Percentiles rank a stretch among this genome's conserved stretches.
Evolutionary conservation across 2,888 invertebrate genomes (phyloP).

Genomic region (Allophyes oxyacanthae): DNA sequence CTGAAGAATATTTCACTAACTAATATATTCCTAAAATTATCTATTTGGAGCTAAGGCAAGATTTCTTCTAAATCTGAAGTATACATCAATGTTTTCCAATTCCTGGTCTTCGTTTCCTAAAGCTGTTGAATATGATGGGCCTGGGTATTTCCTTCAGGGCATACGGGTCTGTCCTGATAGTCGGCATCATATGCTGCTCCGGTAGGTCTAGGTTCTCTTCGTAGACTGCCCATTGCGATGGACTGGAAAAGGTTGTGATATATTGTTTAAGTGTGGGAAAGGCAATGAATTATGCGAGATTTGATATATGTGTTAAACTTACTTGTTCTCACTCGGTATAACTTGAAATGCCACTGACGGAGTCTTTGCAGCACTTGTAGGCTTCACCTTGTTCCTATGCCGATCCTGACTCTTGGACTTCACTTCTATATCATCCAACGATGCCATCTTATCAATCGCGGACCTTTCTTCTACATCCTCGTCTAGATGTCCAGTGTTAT

Average conservation of each 20-base stretch:
- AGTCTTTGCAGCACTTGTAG: constrained; percentile 74
- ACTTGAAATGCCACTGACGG: constrained; percentile 85
- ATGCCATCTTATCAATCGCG: constrained; percentile 69
- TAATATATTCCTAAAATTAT: constrained; percentile 1
- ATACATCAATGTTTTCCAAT: constrained; percentile 35
- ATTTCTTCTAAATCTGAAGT: constrained; percentile 14
- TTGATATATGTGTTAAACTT: constrained; percentile 41
- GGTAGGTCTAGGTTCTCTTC: constrained; percentile 79
- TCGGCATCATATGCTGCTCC: constrained; percentile 77
- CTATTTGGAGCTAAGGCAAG: constrained; percentile 24
- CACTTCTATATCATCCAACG: constrained; percentile 67
- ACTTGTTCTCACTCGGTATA: constrained; percentile 87
- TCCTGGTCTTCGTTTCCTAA: constrained; percentile 70
- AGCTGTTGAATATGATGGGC: constrained; percentile 73
- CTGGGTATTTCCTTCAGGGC: constrained; percentile 82
- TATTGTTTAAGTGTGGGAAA: background rate
- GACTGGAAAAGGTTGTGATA: constrained; percentile 67
- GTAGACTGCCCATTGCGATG: constrained; percentile 83
- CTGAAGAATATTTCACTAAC: constrained; percentile 3
- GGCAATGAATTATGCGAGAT: background rate
- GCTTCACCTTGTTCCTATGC: constrained; percentile 62
- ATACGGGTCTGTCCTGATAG: constrained; percentile 77
- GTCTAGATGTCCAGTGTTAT: constrained; percentile 63
- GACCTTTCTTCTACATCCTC: constrained; percentile 75
- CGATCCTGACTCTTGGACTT: constrained; percentile 43